Percentiles rank a stretch among this genome's conserved stretches.
phyloP scores from a whole-genome alignment of 2,113 vertebrate species.

The Myiozetetes cayanensis region DNA sequence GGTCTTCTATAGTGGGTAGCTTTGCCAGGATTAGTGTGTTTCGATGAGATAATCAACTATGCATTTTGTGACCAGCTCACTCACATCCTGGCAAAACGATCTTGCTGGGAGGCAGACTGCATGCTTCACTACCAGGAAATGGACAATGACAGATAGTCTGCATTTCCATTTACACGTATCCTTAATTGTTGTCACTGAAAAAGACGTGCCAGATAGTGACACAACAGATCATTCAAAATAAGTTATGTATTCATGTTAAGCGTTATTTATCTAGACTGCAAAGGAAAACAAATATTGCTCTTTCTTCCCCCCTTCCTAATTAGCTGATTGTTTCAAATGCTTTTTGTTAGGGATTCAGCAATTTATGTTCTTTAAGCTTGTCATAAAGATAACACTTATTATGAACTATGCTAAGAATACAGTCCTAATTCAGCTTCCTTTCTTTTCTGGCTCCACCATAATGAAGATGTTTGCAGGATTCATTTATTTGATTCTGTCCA shows the following conservation, averaged over 20 bases:
- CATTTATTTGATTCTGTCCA: conserved; percentile 62
- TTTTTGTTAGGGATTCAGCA: conserved; percentile 70
- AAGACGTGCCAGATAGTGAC: conserved; percentile 68
- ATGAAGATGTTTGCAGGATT: conserved; percentile 59
- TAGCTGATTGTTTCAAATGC: conserved; percentile 68
- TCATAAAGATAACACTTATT: conserved; percentile 63
- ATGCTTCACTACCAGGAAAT: conserved; percentile 54
- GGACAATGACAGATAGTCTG: conserved; percentile 65
- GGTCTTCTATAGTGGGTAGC: conserved; percentile 24
- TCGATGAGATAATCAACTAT: conserved; percentile 62
- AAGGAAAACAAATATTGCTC: conserved; percentile 75
- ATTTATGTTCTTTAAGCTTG: conserved; percentile 70
- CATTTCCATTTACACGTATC: conserved; percentile 67
- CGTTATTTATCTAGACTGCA: conserved; percentile 65
- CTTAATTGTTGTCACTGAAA: conserved; percentile 66
- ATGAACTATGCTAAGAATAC: conserved; percentile 60
- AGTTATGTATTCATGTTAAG: conserved; percentile 70
- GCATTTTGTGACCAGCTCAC: conserved; percentile 55
- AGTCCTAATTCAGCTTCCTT: conserved; percentile 55
- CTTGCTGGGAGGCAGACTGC: conserved; percentile 52
- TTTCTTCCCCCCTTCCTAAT: conserved; percentile 63
- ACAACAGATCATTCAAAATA: conserved; percentile 71
- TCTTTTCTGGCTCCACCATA: conserved; percentile 50
- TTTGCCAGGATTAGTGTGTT: conserved; percentile 62
- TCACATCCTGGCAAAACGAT: conserved; percentile 45